Conservation (phyloP, 2,888 invertebrate species). For the Oscheius sp. region DNA sequence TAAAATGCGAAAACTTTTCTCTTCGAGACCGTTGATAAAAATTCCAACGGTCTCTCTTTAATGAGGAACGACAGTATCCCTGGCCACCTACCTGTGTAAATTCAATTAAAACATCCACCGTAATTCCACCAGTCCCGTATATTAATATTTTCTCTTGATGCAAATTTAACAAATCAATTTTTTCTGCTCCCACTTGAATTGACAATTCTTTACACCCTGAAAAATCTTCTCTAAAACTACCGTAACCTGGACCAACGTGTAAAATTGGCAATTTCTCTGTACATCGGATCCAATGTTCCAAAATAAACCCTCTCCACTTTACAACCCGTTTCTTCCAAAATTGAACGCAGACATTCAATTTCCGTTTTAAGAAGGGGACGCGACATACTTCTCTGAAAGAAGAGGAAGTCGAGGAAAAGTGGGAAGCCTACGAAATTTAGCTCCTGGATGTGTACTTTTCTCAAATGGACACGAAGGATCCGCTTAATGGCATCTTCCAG, state of each 20-base stretch:
- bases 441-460: slow-evolving; percentile 1
- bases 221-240: not conserved
- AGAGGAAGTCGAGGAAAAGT: not conserved
- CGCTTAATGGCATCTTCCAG: slow-evolving; percentile 1
- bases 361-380: not conserved
- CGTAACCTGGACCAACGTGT: not conserved
- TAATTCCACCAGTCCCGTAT: slow-evolving; percentile 11
- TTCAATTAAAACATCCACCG: not conserved
- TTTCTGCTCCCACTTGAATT: not conserved
- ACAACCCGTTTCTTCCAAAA: slow-evolving; percentile 1
- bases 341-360: not conserved
- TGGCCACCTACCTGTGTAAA: not conserved
- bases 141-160: not conserved
- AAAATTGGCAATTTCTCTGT: slow-evolving; percentile 2
- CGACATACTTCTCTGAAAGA: not conserved
- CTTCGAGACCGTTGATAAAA: too few relatives aligned
- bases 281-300: not conserved
- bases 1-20: too few relatives aligned
- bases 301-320: slow-evolving; percentile 5
- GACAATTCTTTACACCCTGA: slow-evolving; percentile 2
- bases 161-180: not conserved
- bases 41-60: too few relatives aligned
- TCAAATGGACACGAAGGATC: slow-evolving; percentile 6
- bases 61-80: too few relatives aligned
- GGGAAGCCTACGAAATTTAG: slow-evolving; percentile 1